These are phyloP conservation scores for Papilio helenus DNA, from an alignment of 1,140 invertebrate species.

Conservation along the genomic window DNA sequence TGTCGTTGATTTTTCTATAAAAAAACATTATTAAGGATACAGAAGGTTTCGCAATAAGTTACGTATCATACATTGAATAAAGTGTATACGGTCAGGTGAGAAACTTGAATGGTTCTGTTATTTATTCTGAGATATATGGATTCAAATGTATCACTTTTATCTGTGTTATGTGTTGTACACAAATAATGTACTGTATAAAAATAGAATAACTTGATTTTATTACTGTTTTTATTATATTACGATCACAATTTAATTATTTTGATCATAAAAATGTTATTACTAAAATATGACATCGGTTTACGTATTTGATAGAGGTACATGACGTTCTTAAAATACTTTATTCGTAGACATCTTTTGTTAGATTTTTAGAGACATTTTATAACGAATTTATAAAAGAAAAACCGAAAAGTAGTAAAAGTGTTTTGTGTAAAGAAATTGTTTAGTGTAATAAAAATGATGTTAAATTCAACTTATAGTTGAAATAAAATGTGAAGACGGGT, in stretches of 20 bases:
- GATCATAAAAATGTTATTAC: neutral
- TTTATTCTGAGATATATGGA: neutral
- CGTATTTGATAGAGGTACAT: neutral
- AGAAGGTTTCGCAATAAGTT: neutral
- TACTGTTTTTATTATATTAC: neutral
- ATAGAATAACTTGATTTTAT: neutral
- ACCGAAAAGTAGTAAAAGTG: slow-evolving; percentile 4
- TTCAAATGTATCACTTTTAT: slow-evolving; percentile 16
- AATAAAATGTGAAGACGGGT: neutral
- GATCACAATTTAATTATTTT: neutral
- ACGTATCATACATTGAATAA: slow-evolving; percentile 37
- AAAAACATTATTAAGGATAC: slow-evolving; percentile 48
- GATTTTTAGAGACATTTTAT: slow-evolving; percentile 13
- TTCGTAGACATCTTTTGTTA: slow-evolving; percentile 10
- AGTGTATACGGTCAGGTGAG: slow-evolving; percentile 33
- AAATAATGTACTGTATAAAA: too few species aligned
- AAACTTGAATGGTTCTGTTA: neutral
- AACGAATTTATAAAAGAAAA: slow-evolving; percentile 11
- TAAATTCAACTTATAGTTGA: neutral
- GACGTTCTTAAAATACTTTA: neutral
- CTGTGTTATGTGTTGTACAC: neutral
- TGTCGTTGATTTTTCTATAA: slow-evolving; percentile 37
- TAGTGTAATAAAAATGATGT: neutral
- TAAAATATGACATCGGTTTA: neutral
- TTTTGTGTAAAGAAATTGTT: slow-evolving; percentile 19